These are phyloP conservation scores for Brienomyrus brachyistius DNA, from an alignment of 2,113 vertebrate genomes.

Conservation along the genomic window DNA sequence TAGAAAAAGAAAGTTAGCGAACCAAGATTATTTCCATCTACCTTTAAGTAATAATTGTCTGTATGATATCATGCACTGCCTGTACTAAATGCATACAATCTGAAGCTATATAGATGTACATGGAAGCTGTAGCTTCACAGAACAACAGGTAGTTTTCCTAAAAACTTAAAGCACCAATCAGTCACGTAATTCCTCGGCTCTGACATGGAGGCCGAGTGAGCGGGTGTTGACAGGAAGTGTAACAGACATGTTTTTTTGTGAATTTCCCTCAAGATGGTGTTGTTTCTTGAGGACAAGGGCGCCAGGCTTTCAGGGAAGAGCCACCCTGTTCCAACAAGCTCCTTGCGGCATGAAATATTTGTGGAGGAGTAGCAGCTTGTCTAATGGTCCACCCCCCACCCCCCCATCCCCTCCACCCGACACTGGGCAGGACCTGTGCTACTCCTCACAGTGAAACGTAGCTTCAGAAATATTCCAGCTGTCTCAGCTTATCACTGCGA, in stretches of 20 bases:
- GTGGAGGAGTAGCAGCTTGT: background rate
- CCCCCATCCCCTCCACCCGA: background rate
- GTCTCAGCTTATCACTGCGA: background rate
- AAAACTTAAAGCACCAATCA: background rate
- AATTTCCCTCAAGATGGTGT: background rate
- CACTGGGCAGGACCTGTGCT: background rate
- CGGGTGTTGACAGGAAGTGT: background rate
- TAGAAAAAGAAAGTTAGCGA: background rate
- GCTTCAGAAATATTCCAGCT: constrained; percentile 23
- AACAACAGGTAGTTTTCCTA: background rate
- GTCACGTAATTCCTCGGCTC: background rate
- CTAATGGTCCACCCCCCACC: background rate
- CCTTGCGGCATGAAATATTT: background rate
- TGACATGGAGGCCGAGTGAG: background rate
- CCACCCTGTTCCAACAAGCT: constrained; percentile 19
- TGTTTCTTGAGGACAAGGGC: constrained; percentile 8
- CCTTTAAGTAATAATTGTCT: background rate
- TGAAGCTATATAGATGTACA: background rate
- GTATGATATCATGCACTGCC: background rate
- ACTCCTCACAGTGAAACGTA: background rate
- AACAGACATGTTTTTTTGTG: background rate
- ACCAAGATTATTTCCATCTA: background rate
- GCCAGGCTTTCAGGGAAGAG: background rate
- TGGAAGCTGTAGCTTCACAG: background rate
- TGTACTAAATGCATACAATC: background rate